Percentiles rank a stretch among this genome's conserved stretches.
Conservation (phyloP, 2,113 vertebrate species). For the Polypterus bichir region DNA sequence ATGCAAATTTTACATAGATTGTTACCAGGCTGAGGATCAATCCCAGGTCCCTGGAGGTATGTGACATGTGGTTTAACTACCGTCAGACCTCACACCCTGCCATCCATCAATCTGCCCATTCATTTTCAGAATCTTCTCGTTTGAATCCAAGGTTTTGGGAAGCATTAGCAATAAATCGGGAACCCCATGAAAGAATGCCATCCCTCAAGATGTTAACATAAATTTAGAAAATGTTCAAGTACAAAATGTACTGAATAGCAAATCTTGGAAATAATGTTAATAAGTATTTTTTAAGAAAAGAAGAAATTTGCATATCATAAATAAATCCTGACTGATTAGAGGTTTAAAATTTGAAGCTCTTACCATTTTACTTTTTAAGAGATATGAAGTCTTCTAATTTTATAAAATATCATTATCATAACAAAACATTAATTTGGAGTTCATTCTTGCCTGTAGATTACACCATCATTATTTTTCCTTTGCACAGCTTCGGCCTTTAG, state of each 20-base stretch:
- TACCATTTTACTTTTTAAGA: not conserved
- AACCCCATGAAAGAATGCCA: too few relatives aligned
- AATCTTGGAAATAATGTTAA: not conserved
- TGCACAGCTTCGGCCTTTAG: not conserved
- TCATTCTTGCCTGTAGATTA: not conserved
- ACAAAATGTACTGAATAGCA: constrained; percentile 6
- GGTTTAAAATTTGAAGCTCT: not conserved
- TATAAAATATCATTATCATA: not conserved
- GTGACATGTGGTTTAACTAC: too few relatives aligned
- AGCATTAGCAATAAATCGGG: too few relatives aligned
- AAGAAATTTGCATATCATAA: not conserved
- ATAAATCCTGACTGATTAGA: not conserved
- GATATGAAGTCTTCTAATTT: not conserved
- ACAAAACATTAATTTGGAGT: not conserved
- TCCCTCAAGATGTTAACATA: not conserved
- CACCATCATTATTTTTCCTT: constrained; percentile 5
- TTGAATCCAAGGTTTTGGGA: too few relatives aligned
- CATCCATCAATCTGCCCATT: too few relatives aligned
- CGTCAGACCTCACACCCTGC: too few relatives aligned
- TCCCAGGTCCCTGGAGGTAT: too few relatives aligned
- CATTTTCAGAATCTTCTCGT: too few relatives aligned
- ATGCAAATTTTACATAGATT: too few relatives aligned
- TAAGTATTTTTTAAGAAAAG: not conserved
- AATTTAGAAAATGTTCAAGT: constrained; percentile 16
- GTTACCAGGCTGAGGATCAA: too few relatives aligned